Base-by-base conservation (phyloP, 2,113 vertebrate genomes). In the Diadophis punctatus region DNA sequence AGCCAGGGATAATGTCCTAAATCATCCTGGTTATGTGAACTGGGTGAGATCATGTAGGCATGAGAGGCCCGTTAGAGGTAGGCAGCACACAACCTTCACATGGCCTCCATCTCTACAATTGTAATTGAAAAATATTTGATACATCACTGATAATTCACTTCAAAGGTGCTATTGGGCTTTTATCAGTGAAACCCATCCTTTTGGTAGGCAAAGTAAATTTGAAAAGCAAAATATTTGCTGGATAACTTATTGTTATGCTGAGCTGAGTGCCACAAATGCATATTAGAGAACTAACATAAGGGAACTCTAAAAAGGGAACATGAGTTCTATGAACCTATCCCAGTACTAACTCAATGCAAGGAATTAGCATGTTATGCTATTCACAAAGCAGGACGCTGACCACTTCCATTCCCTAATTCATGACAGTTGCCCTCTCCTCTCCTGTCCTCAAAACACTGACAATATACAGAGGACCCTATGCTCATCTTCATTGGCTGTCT, bases 51-150 rank as follows among this genome's bases (percentile, higher is more conserved):
- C n/a, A n/a, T n/a, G n/a, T n/a, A n/a, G n/a, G n/a, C n/a, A n/a
- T n/a, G n/a, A n/a, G n/a, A n/a, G n/a, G n/a, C n/a, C n/a, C n/a
- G n/a, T n/a, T n/a, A n/a, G n/a, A n/a, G n/a, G n/a, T n/a, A n/a
- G n/a, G n/a, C n/a, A n/a, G n/a, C n/a, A n/a, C n/a, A n/a, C n/a
- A n/a, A n/a, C n/a, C n/a, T n/a, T n/a, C n/a, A n/a, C n/a, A n/a
- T n/a, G n/a, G n/a, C n/a, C n/a, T n/a, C n/a, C n/a, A n/a, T n/a
- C n/a, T n/a, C n/a, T n/a, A n/a, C n/a, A n/a, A n/a, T n/a, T n/a
- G n/a, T 95, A 96, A 96, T 96, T 96, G 94, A 93, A 95, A 97
- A 96, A 96, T 94, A 88, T 93, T 86, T 95, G 91, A 49, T 96
- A 92, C 96, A 95, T 95, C 25, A 52, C 84, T 94, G 95, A 93